Base-by-base conservation (phyloP, 1,140 invertebrate genomes). In the Heliconius nattereri region DNA sequence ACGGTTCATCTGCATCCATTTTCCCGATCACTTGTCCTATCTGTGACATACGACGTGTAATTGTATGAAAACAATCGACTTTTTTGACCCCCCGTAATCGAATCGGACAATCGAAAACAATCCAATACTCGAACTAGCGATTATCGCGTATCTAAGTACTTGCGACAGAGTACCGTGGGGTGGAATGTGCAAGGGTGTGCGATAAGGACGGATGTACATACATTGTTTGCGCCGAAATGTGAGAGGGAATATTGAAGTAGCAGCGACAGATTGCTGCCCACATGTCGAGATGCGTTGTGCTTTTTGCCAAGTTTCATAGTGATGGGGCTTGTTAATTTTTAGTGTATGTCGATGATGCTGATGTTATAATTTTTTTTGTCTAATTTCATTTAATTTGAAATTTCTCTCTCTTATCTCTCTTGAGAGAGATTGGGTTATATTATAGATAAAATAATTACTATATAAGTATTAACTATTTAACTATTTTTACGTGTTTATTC, bases 211-310 rank as follows among this genome's bases (percentile, higher is more conserved):
- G 75, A 9, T 37, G 2, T 60, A 85, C 76, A 26, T 16, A 45
- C 9, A 35, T 8, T 60, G 40, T 70, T 45, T 57, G 78, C 80
- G 79, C 71, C 84, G 87, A 52, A 74, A 80, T 71, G 89, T 89
- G 75, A 3, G 60, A 32, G 37, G 7, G 75, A 78, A 86, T 83
- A 89, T 84, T 89, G 84, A 84, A 85, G 87, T 86, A 87, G 86
- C 85, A 88, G 85, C 91, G 92, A 94, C 92, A 94, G 92, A 94
- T 94, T 94, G 92, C 83, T 87, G 89, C 87, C 90, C 92, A 94
- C 92, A 94, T 94, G 92, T 92, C 90, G 90, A 86, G 88, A 88
- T 89, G 86, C 89, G 91, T 91, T 94, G 91, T 85, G 90, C 90
- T 92, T 94, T 93, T 93, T 91, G 90, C 90, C 81, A 90, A 90